Evolutionary conservation across 2,797 vertebrate species (phyloP), one percentile per base, ranked within the genome.

Genomic region (Cheirogaleus major): DNA sequence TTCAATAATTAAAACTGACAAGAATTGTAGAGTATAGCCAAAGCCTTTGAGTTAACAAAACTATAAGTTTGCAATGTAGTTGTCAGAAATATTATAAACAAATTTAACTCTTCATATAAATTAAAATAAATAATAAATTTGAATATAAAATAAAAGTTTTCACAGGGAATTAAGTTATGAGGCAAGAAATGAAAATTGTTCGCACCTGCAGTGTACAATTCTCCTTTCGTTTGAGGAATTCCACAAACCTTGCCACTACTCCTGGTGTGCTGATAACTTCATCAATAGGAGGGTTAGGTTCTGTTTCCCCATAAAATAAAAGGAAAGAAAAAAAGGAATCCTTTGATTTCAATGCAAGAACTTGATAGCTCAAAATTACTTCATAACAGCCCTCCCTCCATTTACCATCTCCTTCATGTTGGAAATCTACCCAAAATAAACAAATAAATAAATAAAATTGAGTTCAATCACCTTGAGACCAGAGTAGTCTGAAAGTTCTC

Each of bases 251-350:
- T 96, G 99, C 99, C 96, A 99, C 99, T 76, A 99, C 99, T 85
- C 99, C 99, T 91, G 99, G 98, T 65, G 99, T 99, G 95, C 99
- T 99, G 97, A 99, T 99, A 91, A 99, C 99, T 99, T 99, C 99
- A 97, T 99, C 99, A 96, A 99, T 99, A 63, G 99, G 99, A 79
- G 99, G 99, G 97, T 99, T 99, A 83, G 99, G 99, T 97, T 99
- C 99, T 99, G 98, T 98, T 97, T 96, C 86, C 96, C 92, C 89
- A 92, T 73, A 97, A 98, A 98, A 97, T 45, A 92, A 97, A 95
- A 97, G 75, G 5, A 13, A 75, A 93, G 23, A 72, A 96, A 55
- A 97, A 94, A 89, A 96, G 91, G 23, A 96, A 87, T 86, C 10
- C 30, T 95, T 96, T 96, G 25, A 96, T 91, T 95, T 95, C 75